phyloP scores from a whole-genome alignment of 1,140 invertebrate genomes.

The Thereuonema tuberculata region DNA sequence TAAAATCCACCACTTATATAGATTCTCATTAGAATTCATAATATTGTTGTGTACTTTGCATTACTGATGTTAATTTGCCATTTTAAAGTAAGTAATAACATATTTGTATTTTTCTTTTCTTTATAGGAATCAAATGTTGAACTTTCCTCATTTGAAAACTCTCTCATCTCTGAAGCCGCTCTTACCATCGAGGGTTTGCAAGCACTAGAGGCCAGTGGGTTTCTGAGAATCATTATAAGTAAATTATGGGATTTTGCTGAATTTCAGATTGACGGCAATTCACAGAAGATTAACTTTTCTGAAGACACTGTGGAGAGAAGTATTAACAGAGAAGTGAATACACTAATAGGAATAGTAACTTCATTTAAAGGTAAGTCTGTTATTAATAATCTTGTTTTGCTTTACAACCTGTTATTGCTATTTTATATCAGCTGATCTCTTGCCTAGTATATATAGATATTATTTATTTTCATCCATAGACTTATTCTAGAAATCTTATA shows the following conservation, averaged over 20 bases:
- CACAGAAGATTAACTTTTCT: not conserved
- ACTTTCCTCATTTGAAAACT: not conserved
- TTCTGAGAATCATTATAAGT: not conserved
- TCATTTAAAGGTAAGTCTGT: not conserved
- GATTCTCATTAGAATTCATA: too few species aligned
- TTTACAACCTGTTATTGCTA: too few species aligned
- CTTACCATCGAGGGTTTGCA: not conserved
- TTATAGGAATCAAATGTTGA: not conserved
- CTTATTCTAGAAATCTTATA: too few species aligned
- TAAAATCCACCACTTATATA: too few species aligned
- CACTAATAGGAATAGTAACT: not conserved
- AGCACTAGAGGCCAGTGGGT: not conserved
- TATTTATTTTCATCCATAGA: too few species aligned
- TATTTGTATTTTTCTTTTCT: not conserved
- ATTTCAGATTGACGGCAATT: not conserved
- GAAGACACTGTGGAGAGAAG: not conserved
- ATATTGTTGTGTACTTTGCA: too few species aligned
- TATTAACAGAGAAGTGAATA: not conserved
- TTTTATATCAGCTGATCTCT: too few species aligned
- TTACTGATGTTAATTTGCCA: too few species aligned
- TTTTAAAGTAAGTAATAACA: not conserved
- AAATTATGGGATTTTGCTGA: not conserved
- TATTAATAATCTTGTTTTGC: too few species aligned
- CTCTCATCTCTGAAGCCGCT: not conserved
- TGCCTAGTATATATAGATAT: too few species aligned